Evolutionary conservation across 1,140 invertebrate species (phyloP).

Genomic region (Zaprionus gabonicus): DNA sequence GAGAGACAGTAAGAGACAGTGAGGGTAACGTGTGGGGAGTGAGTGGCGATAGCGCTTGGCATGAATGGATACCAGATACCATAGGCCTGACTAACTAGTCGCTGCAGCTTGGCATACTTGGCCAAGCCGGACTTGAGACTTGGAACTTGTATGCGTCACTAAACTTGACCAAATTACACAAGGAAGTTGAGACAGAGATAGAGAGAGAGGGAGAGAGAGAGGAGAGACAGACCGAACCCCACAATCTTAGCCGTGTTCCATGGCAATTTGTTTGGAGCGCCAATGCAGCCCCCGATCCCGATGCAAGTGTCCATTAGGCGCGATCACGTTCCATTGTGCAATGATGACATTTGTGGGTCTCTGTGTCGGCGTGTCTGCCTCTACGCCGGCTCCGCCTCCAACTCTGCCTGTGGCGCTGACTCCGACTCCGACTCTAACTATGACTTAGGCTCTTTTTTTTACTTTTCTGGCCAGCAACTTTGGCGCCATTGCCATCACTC

Average conservation of each 20-base stretch:
- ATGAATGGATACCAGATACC: conserved; percentile 51
- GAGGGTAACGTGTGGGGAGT: conserved; percentile 4
- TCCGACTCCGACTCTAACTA: neutral
- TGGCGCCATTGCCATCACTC: conserved; percentile 43
- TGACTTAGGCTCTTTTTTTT: neutral
- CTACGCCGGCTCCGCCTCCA: conserved; percentile 8
- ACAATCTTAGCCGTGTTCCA: neutral
- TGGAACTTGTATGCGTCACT: conserved; percentile 65
- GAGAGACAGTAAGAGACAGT: conserved; percentile 2
- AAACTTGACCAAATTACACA: conserved; percentile 80
- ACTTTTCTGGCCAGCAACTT: conserved; percentile 14
- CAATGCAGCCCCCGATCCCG: conserved; percentile 42
- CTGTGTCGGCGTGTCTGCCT: conserved; percentile 39
- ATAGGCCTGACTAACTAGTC: conserved; percentile 67
- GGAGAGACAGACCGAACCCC: neutral
- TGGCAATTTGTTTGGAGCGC: conserved; percentile 48
- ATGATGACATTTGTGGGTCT: conserved; percentile 56
- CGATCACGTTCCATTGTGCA: conserved; percentile 44
- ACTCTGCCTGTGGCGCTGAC: neutral
- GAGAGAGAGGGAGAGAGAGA: neutral
- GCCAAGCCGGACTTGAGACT: conserved; percentile 65
- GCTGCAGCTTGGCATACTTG: conserved; percentile 50
- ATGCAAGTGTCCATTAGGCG: conserved; percentile 49
- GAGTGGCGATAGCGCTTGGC: conserved; percentile 45
- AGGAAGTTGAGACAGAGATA: conserved; percentile 50